Evolutionary conservation across 2,113 vertebrate genomes (phyloP), one percentile per base, ranked within the genome.

Genomic region (Hippocampus abdominalis): DNA sequence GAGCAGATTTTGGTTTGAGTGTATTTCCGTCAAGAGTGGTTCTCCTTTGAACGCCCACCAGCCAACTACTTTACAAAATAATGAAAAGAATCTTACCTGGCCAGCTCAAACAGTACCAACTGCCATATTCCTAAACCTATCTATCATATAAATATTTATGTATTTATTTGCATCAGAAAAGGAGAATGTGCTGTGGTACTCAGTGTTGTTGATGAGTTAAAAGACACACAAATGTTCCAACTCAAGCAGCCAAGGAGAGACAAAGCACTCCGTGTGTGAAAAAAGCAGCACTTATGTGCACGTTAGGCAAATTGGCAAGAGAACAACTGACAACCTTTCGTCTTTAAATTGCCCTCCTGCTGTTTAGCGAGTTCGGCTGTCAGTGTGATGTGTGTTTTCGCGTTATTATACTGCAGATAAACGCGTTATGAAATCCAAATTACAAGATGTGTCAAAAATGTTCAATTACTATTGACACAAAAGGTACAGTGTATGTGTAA

Each of bases 21-120:
- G 40, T 32, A 56, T 70, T 76, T 81, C 85, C 85, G 76, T 64
- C 64, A 66, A 71, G 66, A 36, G 44, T 75, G 72, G 40, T 7
- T 71, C 78, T 83, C 74, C 74, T 78, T 71, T 39, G 53, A 81
- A 85, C 80, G 51, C 80, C 29, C 2, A 29, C 29, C 12, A 49
- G 84, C 87, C 76, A 80, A 77, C 72, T 64, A 57, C 70, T 75
- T 10, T 81, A 75, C 65, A 67, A 85, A 85, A 82, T 80, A 88
- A 82, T 76, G 11, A 42, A 42, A 42, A 42, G 40, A 42, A 65
- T 81, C 71, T 67, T 39, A 67, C 51, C 64, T 21, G 48, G 61
- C 61, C 65, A 73, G 73, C 60, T 29, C 67, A 69, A 32, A 36
- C 29, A 62, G 32, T 1, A 75, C 80, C 66, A 36, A 21, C 8